These are phyloP conservation scores for Megaleporinus macrocephalus DNA, from an alignment of 2,113 vertebrate species.

Conservation along the genomic window DNA sequence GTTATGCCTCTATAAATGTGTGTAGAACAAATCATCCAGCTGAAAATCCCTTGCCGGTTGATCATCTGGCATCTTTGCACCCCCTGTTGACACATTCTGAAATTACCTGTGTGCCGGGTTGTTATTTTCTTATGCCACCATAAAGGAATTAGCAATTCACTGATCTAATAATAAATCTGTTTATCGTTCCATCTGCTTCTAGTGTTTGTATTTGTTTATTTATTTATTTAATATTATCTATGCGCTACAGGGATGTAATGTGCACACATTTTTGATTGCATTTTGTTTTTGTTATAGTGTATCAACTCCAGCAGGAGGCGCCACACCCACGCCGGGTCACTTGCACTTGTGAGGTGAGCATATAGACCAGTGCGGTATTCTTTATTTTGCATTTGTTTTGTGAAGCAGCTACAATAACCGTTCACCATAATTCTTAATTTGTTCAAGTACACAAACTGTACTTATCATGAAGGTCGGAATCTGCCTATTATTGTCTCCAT, in stretches of 20 bases:
- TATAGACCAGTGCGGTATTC: background rate
- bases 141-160: background rate
- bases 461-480: background rate
- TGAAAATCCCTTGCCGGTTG: background rate
- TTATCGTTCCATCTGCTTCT: background rate
- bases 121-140: background rate
- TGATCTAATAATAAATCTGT: slow-evolving; percentile 1
- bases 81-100: slow-evolving; percentile 1
- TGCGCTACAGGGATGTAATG: background rate
- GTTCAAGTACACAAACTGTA: no score
- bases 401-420: background rate
- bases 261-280: background rate
- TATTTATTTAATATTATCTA: background rate
- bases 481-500: background rate
- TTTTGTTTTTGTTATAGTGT: slow-evolving; percentile 71
- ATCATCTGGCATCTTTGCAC: background rate
- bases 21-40: background rate
- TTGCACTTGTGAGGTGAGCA: slow-evolving; percentile 75
- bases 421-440: background rate
- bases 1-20: background rate
- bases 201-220: background rate
- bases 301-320: slow-evolving; percentile 88
- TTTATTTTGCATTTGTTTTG: no score
- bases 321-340: slow-evolving; percentile 82
- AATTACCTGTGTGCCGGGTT: background rate